Base-by-base conservation (phyloP, 2,888 invertebrate genomes). In the Tetragonisca angustula region DNA sequence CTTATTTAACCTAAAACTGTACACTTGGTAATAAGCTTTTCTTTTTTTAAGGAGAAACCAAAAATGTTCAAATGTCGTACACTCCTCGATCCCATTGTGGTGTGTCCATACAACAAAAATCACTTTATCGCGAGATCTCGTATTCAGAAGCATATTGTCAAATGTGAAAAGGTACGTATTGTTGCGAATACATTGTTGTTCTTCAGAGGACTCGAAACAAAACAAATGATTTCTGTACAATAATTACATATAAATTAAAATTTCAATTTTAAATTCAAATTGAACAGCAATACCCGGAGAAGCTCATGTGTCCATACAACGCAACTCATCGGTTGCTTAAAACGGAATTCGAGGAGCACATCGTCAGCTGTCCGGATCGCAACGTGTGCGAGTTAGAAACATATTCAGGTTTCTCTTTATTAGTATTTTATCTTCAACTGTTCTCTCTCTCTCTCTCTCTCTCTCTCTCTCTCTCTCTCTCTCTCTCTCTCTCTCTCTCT, bases 241-340 rank as follows among this genome's bases (percentile, higher is more conserved):
- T 9, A 43, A 43, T 43, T 43, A 11, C 43, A 5, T 9, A 1
- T 43, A 43, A 43, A 43, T 0, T 43, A 43, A 11, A 43, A 43
- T 43, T 43, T 43, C 9, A 43, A 36, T 36, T 36, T 52, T 24
- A 24, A 54, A 59, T 59, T 17, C 76, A 43, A 43, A 43, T 83
- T 75, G 43, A 52, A 15, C 65, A 94, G 94, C 92, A 92, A 77
- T 94, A 80, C 87, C 93, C 93, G 2, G 77, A 86, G 15, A 92
- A 91, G 82, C 79, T 90, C 24, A 90, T 91, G 32, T 94, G 94
- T 74, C 94, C 94, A 0, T 94, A 90, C 75, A 92, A 94, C 83
- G 94, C 93, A 4, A 93, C 93, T 0, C 94, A 94, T 76, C 90
- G 93, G 54, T 69, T 93, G 27, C 87, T 83, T 62, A 87, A 90